These are phyloP conservation scores for Phainopepla nitens DNA, from an alignment of 2,113 vertebrate genomes.

Conservation along the genomic window DNA sequence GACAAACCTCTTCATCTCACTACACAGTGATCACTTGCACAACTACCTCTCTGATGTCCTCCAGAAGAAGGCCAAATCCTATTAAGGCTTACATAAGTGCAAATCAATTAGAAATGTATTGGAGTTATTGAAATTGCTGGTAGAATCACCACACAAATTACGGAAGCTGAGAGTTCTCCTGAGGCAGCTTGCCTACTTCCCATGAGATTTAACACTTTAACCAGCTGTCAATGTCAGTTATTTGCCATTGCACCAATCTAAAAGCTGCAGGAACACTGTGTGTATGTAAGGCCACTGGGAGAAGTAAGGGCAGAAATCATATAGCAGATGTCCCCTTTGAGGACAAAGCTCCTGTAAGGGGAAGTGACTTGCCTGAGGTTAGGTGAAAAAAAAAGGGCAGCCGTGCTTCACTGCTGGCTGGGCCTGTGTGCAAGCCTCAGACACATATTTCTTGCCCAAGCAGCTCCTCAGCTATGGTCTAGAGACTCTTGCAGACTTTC, in stretches of 20 bases:
- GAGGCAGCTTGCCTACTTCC: not conserved
- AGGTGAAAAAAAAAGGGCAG: not conserved
- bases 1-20: not conserved
- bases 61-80: not conserved
- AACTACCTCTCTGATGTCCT: not conserved
- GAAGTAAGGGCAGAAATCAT: not conserved
- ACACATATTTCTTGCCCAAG: not conserved
- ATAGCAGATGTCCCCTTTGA: not conserved
- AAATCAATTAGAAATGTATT: not conserved
- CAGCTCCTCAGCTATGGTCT: not conserved
- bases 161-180: not conserved
- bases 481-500: not conserved
- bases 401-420: not conserved
- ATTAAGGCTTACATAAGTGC: not conserved
- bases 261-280: not conserved
- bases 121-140: not conserved
- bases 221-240: not conserved
- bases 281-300: not conserved
- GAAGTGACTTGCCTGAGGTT: not conserved
- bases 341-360: not conserved
- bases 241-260: not conserved
- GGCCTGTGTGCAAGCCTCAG: not conserved
- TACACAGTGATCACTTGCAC: not conserved
- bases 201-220: not conserved
- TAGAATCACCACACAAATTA: not conserved